Evolutionary conservation across 2,888 invertebrate species (phyloP), one percentile per base, ranked within the genome.

Genomic region (Timandra comae): DNA sequence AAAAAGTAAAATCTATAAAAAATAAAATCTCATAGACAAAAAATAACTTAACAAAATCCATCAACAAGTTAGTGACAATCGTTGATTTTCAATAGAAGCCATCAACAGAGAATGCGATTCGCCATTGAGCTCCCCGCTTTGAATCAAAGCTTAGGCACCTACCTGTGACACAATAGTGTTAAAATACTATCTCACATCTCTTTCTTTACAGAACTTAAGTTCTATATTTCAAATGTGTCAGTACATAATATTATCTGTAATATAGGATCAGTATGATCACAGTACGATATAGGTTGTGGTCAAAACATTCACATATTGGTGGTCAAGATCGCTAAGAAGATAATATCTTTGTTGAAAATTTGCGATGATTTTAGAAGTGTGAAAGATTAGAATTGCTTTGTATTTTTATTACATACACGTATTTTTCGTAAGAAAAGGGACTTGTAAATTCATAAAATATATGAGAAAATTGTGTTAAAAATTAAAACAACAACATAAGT

Each of bases 171-270:
- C 66, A 76, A 76, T 64, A 37, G 62, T 57, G 57, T 60, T 63
- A 65, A 72, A 66, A 72, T 72, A 56, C 51, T 78, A 80, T 78
- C 77, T 45, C 35, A 29, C 52, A 68, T 70, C 63, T 54, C 54
- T 55, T 44, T 52, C 47, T 50, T 48, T 58, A 51, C 61, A 51
- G 52, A 51, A 56, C 55, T n/a, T n/a, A n/a, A n/a, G 60, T 58
- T 53, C 49, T 54, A 61, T 62, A 58, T 49, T n/a, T 35, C 43
- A 47, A 54, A 48, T 24, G 33, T 46, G 40, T 43, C 34, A 32
- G 7, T 23, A 30, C 39, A 33, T 25, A 57, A 62, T 53, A 48
- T 54, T 67, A 64, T 53, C 40, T 71, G 72, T 64, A 33, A 7
- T 30, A 19, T 44, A 46, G 28, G 39, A 46, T 35, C 41, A 47